Evolutionary conservation across 2,113 vertebrate species (phyloP).

Genomic region (Notothenia rossii): DNA sequence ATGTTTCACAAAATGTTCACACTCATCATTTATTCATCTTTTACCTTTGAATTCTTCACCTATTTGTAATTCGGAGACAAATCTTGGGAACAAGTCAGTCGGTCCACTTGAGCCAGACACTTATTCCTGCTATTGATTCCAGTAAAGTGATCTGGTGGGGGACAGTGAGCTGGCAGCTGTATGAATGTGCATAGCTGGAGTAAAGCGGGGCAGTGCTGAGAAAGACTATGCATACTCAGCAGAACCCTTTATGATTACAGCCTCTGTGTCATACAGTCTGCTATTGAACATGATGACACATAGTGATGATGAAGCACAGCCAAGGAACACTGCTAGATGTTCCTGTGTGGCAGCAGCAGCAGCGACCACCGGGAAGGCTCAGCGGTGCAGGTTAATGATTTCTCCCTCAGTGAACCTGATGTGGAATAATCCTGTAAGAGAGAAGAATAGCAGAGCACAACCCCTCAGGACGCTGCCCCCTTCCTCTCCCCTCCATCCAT

Average conservation of each 20-base stretch:
- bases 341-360: conserved; percentile 27
- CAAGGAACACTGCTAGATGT: conserved; percentile 25
- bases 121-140: conserved; percentile 23
- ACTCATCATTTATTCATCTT: background rate
- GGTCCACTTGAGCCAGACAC: background rate
- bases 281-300: conserved; percentile 53
- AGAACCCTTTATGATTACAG: conserved; percentile 46
- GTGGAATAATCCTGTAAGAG: conserved; percentile 66
- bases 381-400: conserved; percentile 56
- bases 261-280: conserved; percentile 46
- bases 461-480: conserved; percentile 37
- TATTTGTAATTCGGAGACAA: background rate
- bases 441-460: conserved; percentile 51
- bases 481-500: background rate
- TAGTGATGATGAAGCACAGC: conserved; percentile 55
- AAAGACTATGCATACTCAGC: conserved; percentile 57
- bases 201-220: conserved; percentile 49
- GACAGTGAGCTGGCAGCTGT: conserved; percentile 21
- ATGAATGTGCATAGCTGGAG: conserved; percentile 46
- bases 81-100: background rate
- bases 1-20: background rate
- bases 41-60: background rate
- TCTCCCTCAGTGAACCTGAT: conserved; percentile 63
- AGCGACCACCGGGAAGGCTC: conserved; percentile 57
- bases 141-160: background rate